Conservation (phyloP, 2,797 vertebrate species). For the Fistularia commersonii region DNA sequence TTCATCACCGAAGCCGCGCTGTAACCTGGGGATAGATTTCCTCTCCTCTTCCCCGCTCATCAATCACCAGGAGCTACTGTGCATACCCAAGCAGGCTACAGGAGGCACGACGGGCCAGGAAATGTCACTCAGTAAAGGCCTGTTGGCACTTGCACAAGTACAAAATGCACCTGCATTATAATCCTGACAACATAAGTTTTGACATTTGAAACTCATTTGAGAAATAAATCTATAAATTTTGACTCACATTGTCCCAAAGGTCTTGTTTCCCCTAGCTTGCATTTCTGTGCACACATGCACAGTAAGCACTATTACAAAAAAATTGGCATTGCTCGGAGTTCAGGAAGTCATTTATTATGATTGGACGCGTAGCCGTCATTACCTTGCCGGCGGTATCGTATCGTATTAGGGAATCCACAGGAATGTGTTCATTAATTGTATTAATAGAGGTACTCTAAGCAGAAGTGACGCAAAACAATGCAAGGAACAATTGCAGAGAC, state of each 20-base stretch:
- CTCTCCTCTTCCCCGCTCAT: conserved; percentile 69
- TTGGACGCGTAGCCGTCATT: too few species aligned
- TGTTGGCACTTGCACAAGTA: conserved; percentile 32
- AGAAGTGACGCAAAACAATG: conserved; percentile 66
- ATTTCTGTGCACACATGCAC: too few species aligned
- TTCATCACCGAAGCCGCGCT: conserved; percentile 68
- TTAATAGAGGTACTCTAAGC: conserved; percentile 1
- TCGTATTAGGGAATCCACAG: too few species aligned
- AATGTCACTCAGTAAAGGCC: conserved; percentile 54
- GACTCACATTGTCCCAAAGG: too few species aligned
- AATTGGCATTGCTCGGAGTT: too few species aligned
- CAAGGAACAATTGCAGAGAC: conserved; percentile 51
- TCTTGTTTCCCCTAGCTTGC: too few species aligned
- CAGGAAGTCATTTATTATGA: too few species aligned
- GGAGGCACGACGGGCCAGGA: conserved; percentile 56
- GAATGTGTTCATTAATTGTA: background rate
- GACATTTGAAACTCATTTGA: background rate
- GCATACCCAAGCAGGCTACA: conserved; percentile 73
- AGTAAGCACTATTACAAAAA: too few species aligned
- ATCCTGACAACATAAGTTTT: conserved; percentile 4
- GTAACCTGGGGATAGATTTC: conserved; percentile 75
- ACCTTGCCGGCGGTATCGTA: too few species aligned
- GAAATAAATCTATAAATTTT: background rate
- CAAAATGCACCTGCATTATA: background rate
- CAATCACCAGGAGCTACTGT: conserved; percentile 68